Percentiles rank a stretch among this genome's conserved stretches.
Evolutionary conservation across 2,113 vertebrate genomes (phyloP).

Genomic region (Phyllopteryx taeniolatus): DNA sequence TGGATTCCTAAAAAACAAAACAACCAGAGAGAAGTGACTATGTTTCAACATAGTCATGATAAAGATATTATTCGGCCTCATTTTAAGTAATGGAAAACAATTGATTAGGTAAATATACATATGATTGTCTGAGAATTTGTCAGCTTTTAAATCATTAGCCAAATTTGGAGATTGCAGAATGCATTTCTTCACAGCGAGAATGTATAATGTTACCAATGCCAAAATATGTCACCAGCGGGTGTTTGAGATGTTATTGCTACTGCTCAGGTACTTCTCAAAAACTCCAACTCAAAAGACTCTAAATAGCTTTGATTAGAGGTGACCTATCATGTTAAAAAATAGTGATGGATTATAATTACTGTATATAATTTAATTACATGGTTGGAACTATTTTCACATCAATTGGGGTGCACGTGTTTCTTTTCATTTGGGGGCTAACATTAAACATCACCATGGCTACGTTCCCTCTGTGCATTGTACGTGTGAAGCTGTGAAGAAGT

Average conservation of each 20-base stretch:
- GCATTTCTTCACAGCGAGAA: too few species aligned
- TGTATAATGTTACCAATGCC: not conserved
- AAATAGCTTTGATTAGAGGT: not conserved
- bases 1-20: too few species aligned
- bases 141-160: too few species aligned
- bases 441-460: conserved; percentile 40
- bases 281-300: not conserved
- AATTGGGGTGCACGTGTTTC: not conserved
- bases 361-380: not conserved
- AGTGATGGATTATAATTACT: not conserved
- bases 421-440: conserved; percentile 25
- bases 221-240: not conserved
- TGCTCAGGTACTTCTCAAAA: not conserved
- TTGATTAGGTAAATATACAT: too few species aligned
- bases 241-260: not conserved
- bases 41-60: not conserved
- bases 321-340: not conserved
- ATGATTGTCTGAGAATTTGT: too few species aligned
- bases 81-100: not conserved
- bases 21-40: not conserved
- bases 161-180: too few species aligned
- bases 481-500: conserved; percentile 41
- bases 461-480: conserved; percentile 20
- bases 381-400: conserved; percentile 1
- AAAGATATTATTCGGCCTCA: not conserved